Base-by-base conservation (phyloP, 2,888 invertebrate species). In the Himalopsyche kuldschensis region DNA sequence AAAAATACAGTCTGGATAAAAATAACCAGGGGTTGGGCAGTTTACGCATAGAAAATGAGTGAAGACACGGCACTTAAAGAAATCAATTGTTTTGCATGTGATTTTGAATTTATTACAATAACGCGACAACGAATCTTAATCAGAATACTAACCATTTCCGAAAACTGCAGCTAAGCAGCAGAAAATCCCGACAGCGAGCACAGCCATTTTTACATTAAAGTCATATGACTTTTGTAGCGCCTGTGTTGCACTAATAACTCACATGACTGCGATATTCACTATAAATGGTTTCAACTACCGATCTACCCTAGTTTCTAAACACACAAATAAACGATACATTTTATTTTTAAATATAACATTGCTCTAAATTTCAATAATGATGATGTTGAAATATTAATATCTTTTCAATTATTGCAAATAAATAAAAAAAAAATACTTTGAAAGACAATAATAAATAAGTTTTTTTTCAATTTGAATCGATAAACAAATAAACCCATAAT, bases 131-230 rank as follows among this genome's bases (percentile, higher is more conserved):
- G 4, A 76, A 76, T 20, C 35, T 76, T 32, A 35, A 76, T 35
- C 24, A 20, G 24, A 27, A 69, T 15, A 75, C 82, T 82, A 30
- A 84, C 84, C 77, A 75, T 80, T 75, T 24, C 82, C 82, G 46
- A 84, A 79, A 80, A 82, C 30, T 69, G 83, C 75, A 4, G 82
- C 77, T 55, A 83, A 48, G 35, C 77, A 82, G 48, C 79, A 55
- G 27, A 83, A 47, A 20, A 85, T 69, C 46, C 82, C 75, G 10
- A 85, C 69, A 63, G 75, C 48, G 63, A 69, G 75, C 81, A 85
- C 82, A 80, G 85, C 85, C 85, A 85, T 85, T 83, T 85, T 85
- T 63, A 77, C 77, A 35, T 27, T 78, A 82, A 78, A 83, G 84
- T 84, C 84, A 84, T 84, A 84, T 84, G 84, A 84, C 80, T 79